Percentiles rank a stretch among this genome's conserved stretches.
Evolutionary conservation across 2,113 vertebrate species (phyloP).

Genomic region (Mirounga angustirostris): DNA sequence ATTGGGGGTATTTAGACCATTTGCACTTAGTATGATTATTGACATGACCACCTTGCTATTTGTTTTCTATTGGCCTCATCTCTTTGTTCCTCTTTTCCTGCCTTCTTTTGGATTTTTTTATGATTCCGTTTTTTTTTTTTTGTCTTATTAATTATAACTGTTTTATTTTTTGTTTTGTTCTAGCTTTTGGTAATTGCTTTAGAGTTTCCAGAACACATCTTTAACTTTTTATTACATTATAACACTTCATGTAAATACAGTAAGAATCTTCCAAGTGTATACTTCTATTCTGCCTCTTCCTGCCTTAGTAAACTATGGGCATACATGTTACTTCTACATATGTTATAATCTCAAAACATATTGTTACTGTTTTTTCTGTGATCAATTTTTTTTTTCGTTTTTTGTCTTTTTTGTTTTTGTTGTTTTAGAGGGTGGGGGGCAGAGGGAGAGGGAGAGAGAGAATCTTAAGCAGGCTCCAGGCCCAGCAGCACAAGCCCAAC

Average conservation of each 20-base stretch:
- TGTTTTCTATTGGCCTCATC: not conserved
- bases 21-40: not conserved
- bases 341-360: not conserved
- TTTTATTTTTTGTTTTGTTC: not conserved
- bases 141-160: not conserved
- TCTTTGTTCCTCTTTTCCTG: not conserved
- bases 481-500: not conserved
- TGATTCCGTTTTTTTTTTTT: not conserved
- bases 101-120: not conserved
- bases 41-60: not conserved
- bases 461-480: not conserved
- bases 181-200: not conserved
- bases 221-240: not conserved
- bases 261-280: not conserved
- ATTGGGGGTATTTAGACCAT: not conserved
- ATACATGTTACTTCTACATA: not conserved
- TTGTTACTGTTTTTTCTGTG: not conserved
- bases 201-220: not conserved
- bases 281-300: not conserved
- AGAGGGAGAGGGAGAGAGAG: not conserved
- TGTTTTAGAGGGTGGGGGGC: not conserved
- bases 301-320: not conserved
- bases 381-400: not conserved
- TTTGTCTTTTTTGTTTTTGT: not conserved
- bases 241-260: not conserved